Evolutionary conservation across 2,113 vertebrate species (phyloP).

Genomic region (Bubalus kerabau): DNA sequence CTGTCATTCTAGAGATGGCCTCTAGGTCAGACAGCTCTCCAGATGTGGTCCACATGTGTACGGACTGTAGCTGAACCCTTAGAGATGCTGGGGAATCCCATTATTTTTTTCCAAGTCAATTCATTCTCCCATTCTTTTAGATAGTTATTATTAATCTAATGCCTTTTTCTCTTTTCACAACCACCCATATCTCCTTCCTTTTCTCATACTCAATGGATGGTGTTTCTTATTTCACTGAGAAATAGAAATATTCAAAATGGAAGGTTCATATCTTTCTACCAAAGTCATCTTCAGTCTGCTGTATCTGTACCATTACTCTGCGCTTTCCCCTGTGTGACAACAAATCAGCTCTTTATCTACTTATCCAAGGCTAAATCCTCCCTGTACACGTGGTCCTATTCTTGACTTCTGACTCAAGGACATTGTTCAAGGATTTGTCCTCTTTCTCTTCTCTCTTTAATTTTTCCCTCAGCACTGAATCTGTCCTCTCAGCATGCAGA

Average conservation of each 20-base stretch:
- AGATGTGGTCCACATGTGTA: not conserved
- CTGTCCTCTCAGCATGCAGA: not conserved
- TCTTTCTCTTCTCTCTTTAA: not conserved
- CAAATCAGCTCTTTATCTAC: not conserved
- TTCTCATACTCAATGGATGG: not conserved
- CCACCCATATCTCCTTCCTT: not conserved
- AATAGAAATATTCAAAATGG: not conserved
- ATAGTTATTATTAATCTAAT: not conserved
- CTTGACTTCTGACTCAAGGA: not conserved
- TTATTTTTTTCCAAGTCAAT: not conserved
- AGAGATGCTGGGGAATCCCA: not conserved
- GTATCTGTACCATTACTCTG: not conserved
- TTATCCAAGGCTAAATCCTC: not conserved
- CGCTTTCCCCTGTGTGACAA: not conserved
- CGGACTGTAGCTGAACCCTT: not conserved
- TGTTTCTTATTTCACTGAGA: conserved; percentile 11
- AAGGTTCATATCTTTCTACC: not conserved
- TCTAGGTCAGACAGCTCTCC: not conserved
- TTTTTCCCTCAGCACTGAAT: not conserved
- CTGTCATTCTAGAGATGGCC: not conserved
- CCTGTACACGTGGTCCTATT: not conserved
- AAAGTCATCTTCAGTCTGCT: not conserved
- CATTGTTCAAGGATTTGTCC: not conserved
- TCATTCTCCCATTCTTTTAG: not conserved
- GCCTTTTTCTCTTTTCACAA: not conserved